Evolutionary conservation across 2,888 invertebrate genomes (phyloP).

Genomic region (Salticus scenicus): DNA sequence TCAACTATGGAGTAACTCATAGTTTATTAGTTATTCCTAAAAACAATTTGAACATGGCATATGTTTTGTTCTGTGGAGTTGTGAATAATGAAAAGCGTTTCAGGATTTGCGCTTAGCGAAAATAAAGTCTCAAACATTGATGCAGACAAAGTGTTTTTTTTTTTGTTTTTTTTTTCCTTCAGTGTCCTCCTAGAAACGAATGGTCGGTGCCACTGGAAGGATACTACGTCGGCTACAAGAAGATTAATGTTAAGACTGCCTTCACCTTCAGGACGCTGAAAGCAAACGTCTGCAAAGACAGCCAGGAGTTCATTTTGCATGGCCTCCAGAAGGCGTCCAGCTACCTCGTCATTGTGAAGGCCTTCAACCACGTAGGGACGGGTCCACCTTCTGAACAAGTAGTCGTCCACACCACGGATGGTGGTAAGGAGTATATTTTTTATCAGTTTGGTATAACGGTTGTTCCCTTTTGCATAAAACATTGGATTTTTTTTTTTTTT

Average conservation of each 20-base stretch:
- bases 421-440: conserved; percentile 70
- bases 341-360: conserved; percentile 71
- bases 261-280: conserved; percentile 44
- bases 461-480: no score
- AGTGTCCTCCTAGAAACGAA: conserved; percentile 66
- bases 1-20: no score
- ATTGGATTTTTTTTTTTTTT: no score
- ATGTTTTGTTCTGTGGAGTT: no score
- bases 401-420: conserved; percentile 68
- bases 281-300: conserved; percentile 22
- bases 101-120: no score
- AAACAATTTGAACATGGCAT: no score
- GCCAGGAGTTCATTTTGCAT: conserved; percentile 45
- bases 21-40: no score
- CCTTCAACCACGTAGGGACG: conserved; percentile 71
- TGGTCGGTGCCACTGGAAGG: conserved; percentile 71
- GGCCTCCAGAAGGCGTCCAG: conserved; percentile 67
- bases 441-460: no score
- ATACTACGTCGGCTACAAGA: conserved; percentile 72
- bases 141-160: no score
- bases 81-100: no score
- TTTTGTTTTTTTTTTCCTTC: neutral
- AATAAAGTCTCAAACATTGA: no score
- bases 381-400: conserved; percentile 71
- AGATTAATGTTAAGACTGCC: conserved; percentile 28